phyloP scores from a whole-genome alignment of 2,113 vertebrate species.

The Bujurquina vittata region DNA sequence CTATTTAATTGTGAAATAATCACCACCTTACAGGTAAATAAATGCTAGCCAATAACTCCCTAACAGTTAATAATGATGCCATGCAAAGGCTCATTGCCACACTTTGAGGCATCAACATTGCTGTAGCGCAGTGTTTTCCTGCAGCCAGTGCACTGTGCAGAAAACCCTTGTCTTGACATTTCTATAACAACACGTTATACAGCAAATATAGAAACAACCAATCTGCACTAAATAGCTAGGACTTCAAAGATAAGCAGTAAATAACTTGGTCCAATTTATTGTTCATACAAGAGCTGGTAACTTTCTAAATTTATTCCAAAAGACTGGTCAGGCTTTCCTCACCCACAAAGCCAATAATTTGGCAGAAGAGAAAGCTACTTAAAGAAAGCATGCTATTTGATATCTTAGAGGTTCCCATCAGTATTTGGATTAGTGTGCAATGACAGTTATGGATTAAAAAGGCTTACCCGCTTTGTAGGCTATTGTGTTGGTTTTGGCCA shows the following conservation, averaged over 20 bases:
- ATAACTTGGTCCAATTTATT: neutral
- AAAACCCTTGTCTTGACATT: neutral
- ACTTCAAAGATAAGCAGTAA: neutral
- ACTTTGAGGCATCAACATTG: slow-evolving; percentile 18
- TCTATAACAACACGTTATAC: neutral
- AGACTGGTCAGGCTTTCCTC: neutral
- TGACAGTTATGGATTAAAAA: neutral
- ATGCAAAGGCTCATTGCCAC: slow-evolving; percentile 12
- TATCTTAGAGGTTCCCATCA: neutral
- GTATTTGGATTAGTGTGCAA: neutral
- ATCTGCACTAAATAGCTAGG: neutral
- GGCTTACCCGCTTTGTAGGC: slow-evolving; percentile 96
- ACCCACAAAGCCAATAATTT: neutral
- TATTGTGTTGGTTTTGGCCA: slow-evolving; percentile 96
- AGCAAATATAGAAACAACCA: neutral
- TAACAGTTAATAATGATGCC: neutral
- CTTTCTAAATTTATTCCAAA: neutral
- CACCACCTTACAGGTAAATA: neutral
- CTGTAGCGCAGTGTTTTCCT: neutral
- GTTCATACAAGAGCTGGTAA: neutral
- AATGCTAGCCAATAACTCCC: neutral
- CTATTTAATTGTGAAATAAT: neutral
- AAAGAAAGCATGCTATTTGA: neutral
- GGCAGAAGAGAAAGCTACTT: neutral
- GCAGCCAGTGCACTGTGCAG: slow-evolving; percentile 4